A percentile compares a stretch with the other conserved stretches of the same genome.
phyloP scores from a whole-genome alignment of 2,113 vertebrate species.

The Suricata suricatta region DNA sequence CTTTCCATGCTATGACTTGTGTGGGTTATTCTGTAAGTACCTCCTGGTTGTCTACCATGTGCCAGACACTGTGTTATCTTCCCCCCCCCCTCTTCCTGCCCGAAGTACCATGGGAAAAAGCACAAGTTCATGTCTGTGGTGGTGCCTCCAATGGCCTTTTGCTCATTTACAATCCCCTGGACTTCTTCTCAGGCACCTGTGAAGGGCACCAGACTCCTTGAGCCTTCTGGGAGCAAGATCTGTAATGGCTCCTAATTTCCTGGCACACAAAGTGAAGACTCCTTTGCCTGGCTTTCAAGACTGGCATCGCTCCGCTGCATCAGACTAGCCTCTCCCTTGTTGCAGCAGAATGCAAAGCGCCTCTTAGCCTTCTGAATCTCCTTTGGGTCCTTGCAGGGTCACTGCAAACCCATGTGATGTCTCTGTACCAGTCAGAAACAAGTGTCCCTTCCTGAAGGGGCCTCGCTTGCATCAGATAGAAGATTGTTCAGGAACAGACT shows the following conservation, averaged over 20 bases:
- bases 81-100: neutral
- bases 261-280: neutral
- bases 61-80: neutral
- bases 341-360: neutral
- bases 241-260: neutral
- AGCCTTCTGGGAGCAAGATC: neutral
- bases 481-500: neutral
- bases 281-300: neutral
- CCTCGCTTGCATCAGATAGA: neutral
- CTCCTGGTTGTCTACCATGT: neutral
- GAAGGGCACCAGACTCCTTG: neutral
- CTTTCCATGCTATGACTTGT: neutral
- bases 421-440: neutral
- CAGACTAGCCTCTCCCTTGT: neutral
- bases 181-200: neutral
- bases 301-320: neutral
- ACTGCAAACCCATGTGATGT: neutral
- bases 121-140: neutral
- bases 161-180: neutral
- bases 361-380: neutral
- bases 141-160: neutral
- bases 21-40: neutral
- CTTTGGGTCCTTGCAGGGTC: neutral
- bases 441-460: neutral
- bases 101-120: neutral